Evolutionary conservation across 1,140 invertebrate species (phyloP).

Genomic region (Drosophila ambigua): DNA sequence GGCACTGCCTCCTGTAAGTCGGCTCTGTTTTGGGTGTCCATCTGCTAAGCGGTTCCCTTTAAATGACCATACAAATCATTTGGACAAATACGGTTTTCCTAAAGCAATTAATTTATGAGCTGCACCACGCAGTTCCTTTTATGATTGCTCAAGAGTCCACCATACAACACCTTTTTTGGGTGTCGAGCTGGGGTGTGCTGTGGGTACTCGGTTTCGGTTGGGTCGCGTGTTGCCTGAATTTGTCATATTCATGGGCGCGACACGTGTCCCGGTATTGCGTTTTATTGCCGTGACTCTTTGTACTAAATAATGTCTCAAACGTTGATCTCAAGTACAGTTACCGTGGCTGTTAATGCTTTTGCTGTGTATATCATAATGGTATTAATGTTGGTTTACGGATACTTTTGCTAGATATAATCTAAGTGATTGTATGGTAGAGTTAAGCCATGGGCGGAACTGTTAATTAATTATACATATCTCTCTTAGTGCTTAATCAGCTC

Average conservation of each 20-base stretch:
- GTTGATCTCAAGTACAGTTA: constrained; percentile 34
- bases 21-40: constrained; percentile 12
- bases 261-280: constrained; percentile 55
- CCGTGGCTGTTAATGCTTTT: constrained; percentile 18
- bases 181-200: constrained; percentile 1
- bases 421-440: no score
- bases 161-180: constrained; percentile 58
- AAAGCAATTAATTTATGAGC: constrained; percentile 49
- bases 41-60: constrained; percentile 45
- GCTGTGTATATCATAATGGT: background rate
- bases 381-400: background rate
- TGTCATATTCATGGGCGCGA: constrained; percentile 41
- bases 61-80: constrained; percentile 56
- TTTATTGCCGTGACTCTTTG: constrained; percentile 44
- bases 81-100: constrained; percentile 44
- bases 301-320: constrained; percentile 5
- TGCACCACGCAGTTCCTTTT: constrained; percentile 18
- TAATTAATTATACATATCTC: no score
- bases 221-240: constrained; percentile 46
- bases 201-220: constrained; percentile 18
- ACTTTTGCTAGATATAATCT: background rate
- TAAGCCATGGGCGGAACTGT: background rate
- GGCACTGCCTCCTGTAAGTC: constrained; percentile 13
- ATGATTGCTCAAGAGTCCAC: background rate
- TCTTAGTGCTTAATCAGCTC: background rate